These are phyloP conservation scores for Eriosoma lanigerum DNA, from an alignment of 1,140 invertebrate genomes.

Conservation along the genomic window DNA sequence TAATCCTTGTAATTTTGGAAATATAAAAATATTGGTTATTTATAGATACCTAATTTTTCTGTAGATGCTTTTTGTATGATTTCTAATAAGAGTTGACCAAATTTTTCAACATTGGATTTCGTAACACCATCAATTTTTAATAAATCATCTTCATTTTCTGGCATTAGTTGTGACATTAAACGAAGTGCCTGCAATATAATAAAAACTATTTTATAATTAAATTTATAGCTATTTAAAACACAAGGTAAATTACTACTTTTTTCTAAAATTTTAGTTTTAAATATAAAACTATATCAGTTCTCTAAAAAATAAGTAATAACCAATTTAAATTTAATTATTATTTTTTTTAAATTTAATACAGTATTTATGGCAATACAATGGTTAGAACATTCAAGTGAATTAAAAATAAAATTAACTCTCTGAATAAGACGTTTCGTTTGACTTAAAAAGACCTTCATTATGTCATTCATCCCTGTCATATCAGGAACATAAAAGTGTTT, in stretches of 20 bases:
- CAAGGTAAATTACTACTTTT: background rate
- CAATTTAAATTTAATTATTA: too few species aligned
- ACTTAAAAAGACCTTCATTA: too few species aligned
- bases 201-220: background rate
- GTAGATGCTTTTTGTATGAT: constrained; percentile 72
- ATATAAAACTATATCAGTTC: too few species aligned
- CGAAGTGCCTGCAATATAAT: constrained; percentile 64
- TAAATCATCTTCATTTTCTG: constrained; percentile 75
- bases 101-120: constrained; percentile 84
- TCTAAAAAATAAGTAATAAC: too few species aligned
- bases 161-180: constrained; percentile 76
- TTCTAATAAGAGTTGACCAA: constrained; percentile 73
- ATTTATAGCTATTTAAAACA: background rate
- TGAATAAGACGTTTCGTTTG: too few species aligned
- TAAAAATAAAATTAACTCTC: too few species aligned
- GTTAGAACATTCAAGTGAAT: too few species aligned
- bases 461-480: too few species aligned
- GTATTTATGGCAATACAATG: too few species aligned
- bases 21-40: background rate
- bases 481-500: too few species aligned
- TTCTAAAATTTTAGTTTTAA: background rate
- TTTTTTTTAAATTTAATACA: too few species aligned
- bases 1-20: background rate
- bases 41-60: constrained; percentile 47
- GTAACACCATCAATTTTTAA: constrained; percentile 83